Evolutionary conservation across 2,888 invertebrate genomes (phyloP), one percentile per base, ranked within the genome.

Genomic region (Imbricaverruca yamaguchii): DNA sequence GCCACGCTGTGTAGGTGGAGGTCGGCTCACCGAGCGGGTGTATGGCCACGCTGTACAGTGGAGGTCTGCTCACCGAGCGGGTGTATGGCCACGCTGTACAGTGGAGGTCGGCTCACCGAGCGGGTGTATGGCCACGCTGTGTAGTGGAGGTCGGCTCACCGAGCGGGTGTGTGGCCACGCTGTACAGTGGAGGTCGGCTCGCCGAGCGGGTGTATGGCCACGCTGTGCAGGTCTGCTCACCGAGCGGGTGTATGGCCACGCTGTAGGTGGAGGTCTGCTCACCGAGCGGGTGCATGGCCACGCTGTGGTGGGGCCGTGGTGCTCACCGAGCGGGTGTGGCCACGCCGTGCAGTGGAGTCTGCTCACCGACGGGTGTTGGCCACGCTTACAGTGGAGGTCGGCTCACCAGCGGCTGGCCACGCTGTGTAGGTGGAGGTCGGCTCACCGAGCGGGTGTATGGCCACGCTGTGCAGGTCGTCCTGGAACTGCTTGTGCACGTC

Each of bases 401-500:
- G n/a, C n/a, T n/a, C n/a, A n/a, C n/a, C 39, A 39, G 4, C 39
- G 4, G 4, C 39, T 39, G 39, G 39, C 39, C 39, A 39, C 39
- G 39, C 39, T 39, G 39, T 39, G 39, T 4, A 39, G 39, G 39
- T 39, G 39, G 39, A 1, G 39, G 39, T 39, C 23, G 12, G 15
- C 55, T 80, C 55, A 80, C 63, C 61, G 9, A 63, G 63, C 1
- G 93, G 93, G 87, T 94, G 94, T 0, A 94, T 86, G 25, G 92
- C 91, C 9, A 94, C 90, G 82, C 92, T 92, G 85, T 91, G 92
- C 59, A 94, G 91, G 85, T 94, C 94, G 85, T 97, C 96, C 84
- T 88, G 86, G 86, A 95, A 97, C 84, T 93, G 91, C 86, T 94
- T 93, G 82, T 88, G 87, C 86, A 95, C 87, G 85, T 95, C 93